A percentile compares a stretch with the other conserved stretches of the same genome.
Evolutionary conservation across 2,797 vertebrate species (phyloP).

Genomic region (Epinephelus malabaricus): DNA sequence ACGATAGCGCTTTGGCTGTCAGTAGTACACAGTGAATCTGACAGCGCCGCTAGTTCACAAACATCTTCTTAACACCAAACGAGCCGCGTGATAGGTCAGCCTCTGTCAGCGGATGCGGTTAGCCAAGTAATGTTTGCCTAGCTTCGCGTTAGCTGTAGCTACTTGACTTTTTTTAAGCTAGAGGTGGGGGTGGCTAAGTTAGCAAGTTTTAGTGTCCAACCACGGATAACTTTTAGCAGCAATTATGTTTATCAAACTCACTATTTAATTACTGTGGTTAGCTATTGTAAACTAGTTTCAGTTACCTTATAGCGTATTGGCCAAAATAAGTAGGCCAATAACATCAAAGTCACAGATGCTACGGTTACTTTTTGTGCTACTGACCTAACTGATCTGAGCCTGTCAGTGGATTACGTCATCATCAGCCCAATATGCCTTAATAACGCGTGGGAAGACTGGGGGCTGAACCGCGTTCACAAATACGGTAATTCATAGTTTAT

Average conservation of each 20-base stretch:
- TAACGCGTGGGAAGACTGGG: not conserved
- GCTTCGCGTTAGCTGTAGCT: slow-evolving; percentile 51
- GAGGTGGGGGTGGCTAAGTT: not conserved
- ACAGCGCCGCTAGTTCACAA: not conserved
- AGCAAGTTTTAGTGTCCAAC: slow-evolving; percentile 25
- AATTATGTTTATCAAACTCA: not conserved
- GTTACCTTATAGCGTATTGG: not conserved
- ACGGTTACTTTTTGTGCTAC: slow-evolving; percentile 36
- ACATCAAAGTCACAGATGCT: slow-evolving; percentile 4
- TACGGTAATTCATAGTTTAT: not conserved
- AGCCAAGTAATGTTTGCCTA: slow-evolving; percentile 28
- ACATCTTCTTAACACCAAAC: not conserved
- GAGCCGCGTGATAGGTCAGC: not conserved
- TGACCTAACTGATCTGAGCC: slow-evolving; percentile 8
- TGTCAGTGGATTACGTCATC: slow-evolving; percentile 59
- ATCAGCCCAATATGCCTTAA: too few relatives aligned
- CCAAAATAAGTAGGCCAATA: not conserved
- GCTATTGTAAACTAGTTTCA: not conserved
- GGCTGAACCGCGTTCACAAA: not conserved
- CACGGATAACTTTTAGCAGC: not conserved
- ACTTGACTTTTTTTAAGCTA: slow-evolving; percentile 31
- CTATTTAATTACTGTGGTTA: not conserved
- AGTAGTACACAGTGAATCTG: not conserved
- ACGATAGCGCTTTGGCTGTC: not conserved
- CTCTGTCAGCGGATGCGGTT: slow-evolving; percentile 6